Evolutionary conservation across 2,888 invertebrate species (phyloP), one percentile per base, ranked within the genome.

Genomic region (Sinotaia quadrata): DNA sequence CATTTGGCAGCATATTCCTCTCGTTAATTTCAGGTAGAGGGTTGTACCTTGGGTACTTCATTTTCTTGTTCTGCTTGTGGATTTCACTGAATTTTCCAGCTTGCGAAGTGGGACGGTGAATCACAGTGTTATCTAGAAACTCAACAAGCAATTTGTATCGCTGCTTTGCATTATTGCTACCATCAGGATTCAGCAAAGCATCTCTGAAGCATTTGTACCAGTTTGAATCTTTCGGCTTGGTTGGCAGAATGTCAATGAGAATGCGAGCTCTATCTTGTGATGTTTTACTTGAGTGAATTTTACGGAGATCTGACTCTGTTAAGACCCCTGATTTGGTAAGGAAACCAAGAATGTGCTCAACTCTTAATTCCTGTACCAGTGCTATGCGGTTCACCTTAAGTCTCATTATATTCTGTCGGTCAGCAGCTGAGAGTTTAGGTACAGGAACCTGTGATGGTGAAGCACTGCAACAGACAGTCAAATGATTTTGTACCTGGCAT

Each of bases 111-210:
- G 84, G 84, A 41, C 82, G 74, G 61, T 82, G 82, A 47, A 86
- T 85, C 34, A 85, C 80, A 5, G 86, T 85, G 70, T 85, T 86
- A 70, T 85, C 85, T 7, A 86, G 76, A 54, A 85, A 86, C 33
- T 84, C 84, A 24, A 85, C 83, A 10, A 86, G 76, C 21, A 78
- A 71, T 61, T 77, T 75, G 71, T 84, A 86, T 66, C 81, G 72
- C 60, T 65, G 65, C 29, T 78, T 78, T 52, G 72, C 76, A 15
- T 77, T 72, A 47, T 81, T 81, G 21, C 75, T 76, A 8, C 78
- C 81, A 37, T 82, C 79, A n/a, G 84, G 82, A 52, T 81, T 79
- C 51, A 77, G 71, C 15, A 85, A 72, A 44, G 84, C 74, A 15
- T 82, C 78, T 51, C 79, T 71, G 65, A 86, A 86, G 61, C 79